Conservation (phyloP, 2,797 vertebrate species). For the Ibycter americanus region DNA sequence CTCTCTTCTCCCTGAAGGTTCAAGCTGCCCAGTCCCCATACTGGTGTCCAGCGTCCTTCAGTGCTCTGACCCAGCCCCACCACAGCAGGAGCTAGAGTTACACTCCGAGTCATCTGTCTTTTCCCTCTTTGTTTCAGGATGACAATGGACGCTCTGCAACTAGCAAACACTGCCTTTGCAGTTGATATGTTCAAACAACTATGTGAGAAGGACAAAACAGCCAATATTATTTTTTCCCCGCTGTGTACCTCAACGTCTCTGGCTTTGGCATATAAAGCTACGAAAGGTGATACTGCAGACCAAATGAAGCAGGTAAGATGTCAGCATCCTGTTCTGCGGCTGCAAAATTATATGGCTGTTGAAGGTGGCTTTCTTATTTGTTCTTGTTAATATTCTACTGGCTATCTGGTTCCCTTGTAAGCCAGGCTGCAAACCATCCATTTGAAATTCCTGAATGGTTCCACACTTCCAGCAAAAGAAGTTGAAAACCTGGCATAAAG, state of each 20-base stretch:
- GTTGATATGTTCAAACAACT: conserved; percentile 79
- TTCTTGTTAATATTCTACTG: neutral
- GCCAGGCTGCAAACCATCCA: neutral
- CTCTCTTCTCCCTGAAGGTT: neutral
- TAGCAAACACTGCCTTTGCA: conserved; percentile 79
- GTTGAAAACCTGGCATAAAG: neutral
- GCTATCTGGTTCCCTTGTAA: neutral
- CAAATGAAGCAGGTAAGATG: conserved; percentile 77
- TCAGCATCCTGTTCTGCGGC: neutral
- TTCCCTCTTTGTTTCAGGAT: conserved; percentile 57
- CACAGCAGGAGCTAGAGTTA: neutral
- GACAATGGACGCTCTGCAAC: conserved; percentile 76
- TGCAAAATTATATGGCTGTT: neutral
- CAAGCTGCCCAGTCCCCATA: neutral
- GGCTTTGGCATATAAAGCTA: conserved; percentile 77
- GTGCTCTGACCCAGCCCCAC: neutral
- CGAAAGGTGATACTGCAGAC: conserved; percentile 77
- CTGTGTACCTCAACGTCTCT: conserved; percentile 78
- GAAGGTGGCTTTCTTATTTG: neutral
- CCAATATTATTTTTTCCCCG: conserved; percentile 79
- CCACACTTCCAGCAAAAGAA: neutral
- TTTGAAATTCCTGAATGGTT: rapidly evolving
- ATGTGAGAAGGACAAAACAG: conserved; percentile 63
- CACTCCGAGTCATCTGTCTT: neutral
- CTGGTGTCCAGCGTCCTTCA: neutral